These are phyloP conservation scores for Ferrisia virgata DNA, from an alignment of 2,888 invertebrate species.

Conservation along the genomic window DNA sequence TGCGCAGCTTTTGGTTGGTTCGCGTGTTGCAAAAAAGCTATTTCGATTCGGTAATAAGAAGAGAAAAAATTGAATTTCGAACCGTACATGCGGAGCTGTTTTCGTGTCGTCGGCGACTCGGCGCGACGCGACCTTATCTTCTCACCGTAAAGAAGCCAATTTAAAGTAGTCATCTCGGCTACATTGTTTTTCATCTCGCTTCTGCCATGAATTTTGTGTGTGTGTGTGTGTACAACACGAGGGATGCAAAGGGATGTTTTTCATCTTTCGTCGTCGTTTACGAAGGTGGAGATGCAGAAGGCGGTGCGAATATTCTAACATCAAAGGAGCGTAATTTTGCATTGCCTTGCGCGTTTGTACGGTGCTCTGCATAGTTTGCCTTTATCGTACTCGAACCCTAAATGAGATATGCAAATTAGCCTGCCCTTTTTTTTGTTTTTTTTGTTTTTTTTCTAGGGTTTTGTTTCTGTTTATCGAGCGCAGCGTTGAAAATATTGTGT, in stretches of 20 bases:
- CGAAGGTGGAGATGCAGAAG: not conserved
- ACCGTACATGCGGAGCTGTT: too few species aligned
- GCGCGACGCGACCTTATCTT: too few species aligned
- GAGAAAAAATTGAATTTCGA: conserved; percentile 43
- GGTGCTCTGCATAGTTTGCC: too few species aligned
- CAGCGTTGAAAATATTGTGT: not conserved
- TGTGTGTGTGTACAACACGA: not conserved
- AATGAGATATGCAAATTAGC: conserved; percentile 7
- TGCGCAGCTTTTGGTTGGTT: too few species aligned
- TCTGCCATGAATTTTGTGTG: too few species aligned
- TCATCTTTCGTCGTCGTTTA: not conserved
- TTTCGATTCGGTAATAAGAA: conserved; percentile 14
- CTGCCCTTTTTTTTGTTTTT: too few species aligned
- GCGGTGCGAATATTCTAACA: not conserved
- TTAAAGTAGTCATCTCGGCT: conserved; percentile 43
- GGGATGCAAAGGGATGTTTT: too few species aligned
- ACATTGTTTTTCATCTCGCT: conserved; percentile 37
- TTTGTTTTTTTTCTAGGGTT: not conserved
- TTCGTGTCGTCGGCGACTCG: not conserved
- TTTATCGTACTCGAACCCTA: too few species aligned
- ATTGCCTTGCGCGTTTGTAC: not conserved
- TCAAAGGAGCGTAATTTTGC: not conserved
- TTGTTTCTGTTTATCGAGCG: not conserved
- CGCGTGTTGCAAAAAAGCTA: not conserved
- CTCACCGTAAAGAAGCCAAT: conserved; percentile 36